Evolutionary conservation across 1,140 invertebrate genomes (phyloP).

Genomic region (Thrips palmi): DNA sequence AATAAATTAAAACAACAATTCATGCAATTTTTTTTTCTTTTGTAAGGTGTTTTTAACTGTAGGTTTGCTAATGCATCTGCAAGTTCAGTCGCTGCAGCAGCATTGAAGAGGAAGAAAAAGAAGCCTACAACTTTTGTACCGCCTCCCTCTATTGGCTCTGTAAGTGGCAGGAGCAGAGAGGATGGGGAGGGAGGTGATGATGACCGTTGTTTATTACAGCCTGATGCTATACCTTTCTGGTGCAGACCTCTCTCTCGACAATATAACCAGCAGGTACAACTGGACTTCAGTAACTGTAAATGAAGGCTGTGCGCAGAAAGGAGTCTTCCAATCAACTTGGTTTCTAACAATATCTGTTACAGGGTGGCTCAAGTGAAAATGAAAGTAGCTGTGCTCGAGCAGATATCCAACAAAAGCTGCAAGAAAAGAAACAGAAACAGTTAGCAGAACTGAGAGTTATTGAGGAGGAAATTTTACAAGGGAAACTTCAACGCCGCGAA

Average conservation of each 20-base stretch:
- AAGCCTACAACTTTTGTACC: conserved; percentile 74
- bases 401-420: conserved; percentile 70
- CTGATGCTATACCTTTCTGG: conserved; percentile 61
- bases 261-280: conserved; percentile 15
- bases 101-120: conserved; percentile 65
- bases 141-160: conserved; percentile 33
- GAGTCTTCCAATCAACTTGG: conserved; percentile 3
- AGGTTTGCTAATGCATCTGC: conserved; percentile 54
- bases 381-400: conserved; percentile 53
- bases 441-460: conserved; percentile 56
- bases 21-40: no score
- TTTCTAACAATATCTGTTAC: conserved; percentile 8
- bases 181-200: neutral
- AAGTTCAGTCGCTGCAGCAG: conserved; percentile 22
- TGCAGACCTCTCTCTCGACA: conserved; percentile 44
- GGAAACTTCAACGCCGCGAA: conserved; percentile 40
- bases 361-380: conserved; percentile 45
- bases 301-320: no score
- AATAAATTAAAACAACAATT: no score
- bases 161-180: neutral
- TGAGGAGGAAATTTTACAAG: conserved; percentile 73
- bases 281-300: conserved; percentile 12
- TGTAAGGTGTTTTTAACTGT: conserved; percentile 83
- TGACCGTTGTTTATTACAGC: no score
- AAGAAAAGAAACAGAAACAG: conserved; percentile 77